phyloP scores from a whole-genome alignment of 2,888 invertebrate genomes.

The Orthosia gothica region DNA sequence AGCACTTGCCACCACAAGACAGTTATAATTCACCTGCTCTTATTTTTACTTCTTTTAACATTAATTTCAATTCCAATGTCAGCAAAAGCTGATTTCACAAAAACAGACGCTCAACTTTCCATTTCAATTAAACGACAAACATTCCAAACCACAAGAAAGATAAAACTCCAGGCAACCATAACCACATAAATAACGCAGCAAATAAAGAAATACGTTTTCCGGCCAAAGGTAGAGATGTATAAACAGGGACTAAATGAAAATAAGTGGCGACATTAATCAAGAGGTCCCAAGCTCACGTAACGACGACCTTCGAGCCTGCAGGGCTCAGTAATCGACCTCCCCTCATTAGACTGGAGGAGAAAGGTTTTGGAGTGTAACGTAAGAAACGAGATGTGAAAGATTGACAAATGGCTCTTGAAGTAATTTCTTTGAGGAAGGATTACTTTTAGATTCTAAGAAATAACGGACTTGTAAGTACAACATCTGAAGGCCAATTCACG shows the following conservation, averaged over 20 bases:
- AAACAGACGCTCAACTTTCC: no score
- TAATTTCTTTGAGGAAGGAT: not conserved
- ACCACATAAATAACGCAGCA: conserved; percentile 30
- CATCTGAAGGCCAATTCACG: not conserved
- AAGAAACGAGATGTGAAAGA: conserved; percentile 3
- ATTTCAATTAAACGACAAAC: not conserved
- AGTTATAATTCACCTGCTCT: no score
- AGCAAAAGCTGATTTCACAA: no score
- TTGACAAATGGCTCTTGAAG: conserved; percentile 4
- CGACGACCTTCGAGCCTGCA: conserved; percentile 59
- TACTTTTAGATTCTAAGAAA: not conserved
- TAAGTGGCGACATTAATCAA: conserved; percentile 85
- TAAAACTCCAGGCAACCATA: not conserved
- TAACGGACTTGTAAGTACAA: not conserved
- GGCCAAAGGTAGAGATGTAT: conserved; percentile 57
- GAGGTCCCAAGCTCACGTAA: conserved; percentile 74
- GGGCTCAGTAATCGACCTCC: conserved; percentile 64
- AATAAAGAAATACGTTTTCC: conserved; percentile 65
- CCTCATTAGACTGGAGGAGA: conserved; percentile 64
- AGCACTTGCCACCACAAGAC: no score
- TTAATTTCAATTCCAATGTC: no score
- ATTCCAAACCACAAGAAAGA: not conserved
- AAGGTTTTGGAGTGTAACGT: conserved; percentile 15
- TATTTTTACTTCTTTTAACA: no score
- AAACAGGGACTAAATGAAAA: conserved; percentile 78